Conservation (phyloP, 2,888 invertebrate genomes). For the Leuctra nigra region DNA sequence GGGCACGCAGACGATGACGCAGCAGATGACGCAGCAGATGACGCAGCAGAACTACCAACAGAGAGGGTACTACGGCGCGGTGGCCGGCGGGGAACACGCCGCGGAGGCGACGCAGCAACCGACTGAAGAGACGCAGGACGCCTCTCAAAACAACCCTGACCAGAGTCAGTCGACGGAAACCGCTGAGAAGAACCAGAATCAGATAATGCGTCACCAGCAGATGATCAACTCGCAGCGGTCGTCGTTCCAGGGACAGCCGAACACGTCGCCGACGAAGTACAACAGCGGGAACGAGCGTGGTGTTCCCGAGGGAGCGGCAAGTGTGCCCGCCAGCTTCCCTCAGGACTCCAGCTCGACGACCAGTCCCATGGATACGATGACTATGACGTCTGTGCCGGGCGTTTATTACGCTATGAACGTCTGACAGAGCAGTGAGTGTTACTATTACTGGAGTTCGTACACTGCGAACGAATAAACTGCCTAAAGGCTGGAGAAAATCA, state of each 20-base stretch:
- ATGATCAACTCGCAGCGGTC: slow-evolving; percentile 24
- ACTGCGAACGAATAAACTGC: background rate
- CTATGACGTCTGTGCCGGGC: slow-evolving; percentile 40
- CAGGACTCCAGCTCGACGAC: slow-evolving; percentile 32
- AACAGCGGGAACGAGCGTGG: slow-evolving; percentile 59
- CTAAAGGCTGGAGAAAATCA: too few species aligned
- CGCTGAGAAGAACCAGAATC: background rate
- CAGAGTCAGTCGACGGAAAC: background rate
- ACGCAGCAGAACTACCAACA: slow-evolving; percentile 5
- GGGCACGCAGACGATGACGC: slow-evolving; percentile 32
- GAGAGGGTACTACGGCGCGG: slow-evolving; percentile 6
- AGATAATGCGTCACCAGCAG: slow-evolving; percentile 12
- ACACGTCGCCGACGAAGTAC: slow-evolving; percentile 30
- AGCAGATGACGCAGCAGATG: too few species aligned
- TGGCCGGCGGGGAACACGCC: background rate
- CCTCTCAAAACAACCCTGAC: background rate
- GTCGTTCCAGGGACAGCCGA: slow-evolving; percentile 37
- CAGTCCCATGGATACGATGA: slow-evolving; percentile 1
- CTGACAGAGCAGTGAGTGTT: slow-evolving; percentile 44
- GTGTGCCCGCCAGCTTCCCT: slow-evolving; percentile 34
- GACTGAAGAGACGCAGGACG: background rate
- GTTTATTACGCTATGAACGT: slow-evolving; percentile 83
- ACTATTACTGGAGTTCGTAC: slow-evolving; percentile 11
- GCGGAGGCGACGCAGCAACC: background rate
- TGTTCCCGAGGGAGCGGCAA: slow-evolving; percentile 67